Percentiles rank a stretch among this genome's conserved stretches.
Conservation (phyloP, 2,113 vertebrate species). For the Chunga burmeisteri region DNA sequence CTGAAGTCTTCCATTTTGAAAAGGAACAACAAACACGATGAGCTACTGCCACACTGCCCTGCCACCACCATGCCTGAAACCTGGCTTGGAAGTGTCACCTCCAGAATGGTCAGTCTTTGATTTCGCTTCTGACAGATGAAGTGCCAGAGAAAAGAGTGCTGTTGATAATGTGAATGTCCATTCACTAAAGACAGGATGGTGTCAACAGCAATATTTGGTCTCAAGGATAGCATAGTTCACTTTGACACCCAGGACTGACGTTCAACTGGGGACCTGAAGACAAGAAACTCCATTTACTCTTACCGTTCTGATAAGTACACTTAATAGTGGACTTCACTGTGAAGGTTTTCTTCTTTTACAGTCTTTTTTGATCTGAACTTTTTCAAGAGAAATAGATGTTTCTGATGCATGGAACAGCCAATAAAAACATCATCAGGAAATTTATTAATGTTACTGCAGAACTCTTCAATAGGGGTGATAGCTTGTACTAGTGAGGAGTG, state of each 20-base stretch:
- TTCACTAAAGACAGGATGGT: background rate
- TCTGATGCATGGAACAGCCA: slow-evolving; percentile 54
- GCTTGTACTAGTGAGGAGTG: slow-evolving; percentile 20
- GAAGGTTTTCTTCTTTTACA: slow-evolving; percentile 16
- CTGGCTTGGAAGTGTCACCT: background rate
- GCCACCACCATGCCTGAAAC: background rate
- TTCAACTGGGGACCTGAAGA: background rate
- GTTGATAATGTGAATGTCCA: background rate
- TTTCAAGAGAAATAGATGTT: slow-evolving; percentile 44
- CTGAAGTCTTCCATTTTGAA: background rate
- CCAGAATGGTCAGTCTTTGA: background rate
- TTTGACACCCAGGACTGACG: background rate
- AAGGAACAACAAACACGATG: accelerated
- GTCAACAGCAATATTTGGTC: background rate
- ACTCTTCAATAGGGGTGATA: slow-evolving; percentile 39
- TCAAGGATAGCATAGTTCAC: background rate
- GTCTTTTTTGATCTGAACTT: slow-evolving; percentile 20
- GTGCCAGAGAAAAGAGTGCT: background rate
- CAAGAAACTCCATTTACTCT: background rate
- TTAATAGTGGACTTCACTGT: background rate
- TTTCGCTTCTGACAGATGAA: background rate
- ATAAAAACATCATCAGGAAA: slow-evolving; percentile 69
- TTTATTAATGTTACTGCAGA: slow-evolving; percentile 64
- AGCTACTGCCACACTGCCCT: background rate
- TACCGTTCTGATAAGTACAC: background rate